Evolutionary conservation across 1,140 invertebrate species (phyloP).

Genomic region (Hermetia illucens): DNA sequence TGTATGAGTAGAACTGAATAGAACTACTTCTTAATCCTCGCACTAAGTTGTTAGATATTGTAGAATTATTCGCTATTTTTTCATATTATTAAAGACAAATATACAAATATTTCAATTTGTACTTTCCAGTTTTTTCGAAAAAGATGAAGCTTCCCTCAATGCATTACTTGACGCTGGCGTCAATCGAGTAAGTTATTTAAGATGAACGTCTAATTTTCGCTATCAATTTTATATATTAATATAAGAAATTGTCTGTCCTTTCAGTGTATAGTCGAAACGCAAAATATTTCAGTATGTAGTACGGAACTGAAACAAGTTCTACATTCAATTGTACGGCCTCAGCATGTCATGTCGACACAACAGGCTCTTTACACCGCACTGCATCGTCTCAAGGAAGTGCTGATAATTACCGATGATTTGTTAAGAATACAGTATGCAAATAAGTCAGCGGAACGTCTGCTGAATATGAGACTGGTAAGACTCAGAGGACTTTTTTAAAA

Average conservation of each 20-base stretch:
- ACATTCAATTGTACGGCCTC: constrained; percentile 45
- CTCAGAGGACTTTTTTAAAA: neutral
- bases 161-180: constrained; percentile 54
- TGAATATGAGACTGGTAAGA: constrained; percentile 29
- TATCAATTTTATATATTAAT: constrained; percentile 1
- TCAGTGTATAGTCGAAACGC: constrained; percentile 57
- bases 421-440: constrained; percentile 55
- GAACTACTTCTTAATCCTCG: too few relatives aligned
- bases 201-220: neutral
- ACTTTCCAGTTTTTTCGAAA: constrained; percentile 52
- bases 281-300: constrained; percentile 48
- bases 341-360: constrained; percentile 32
- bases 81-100: too few relatives aligned
- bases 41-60: too few relatives aligned
- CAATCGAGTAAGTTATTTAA: constrained; percentile 45
- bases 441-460: constrained; percentile 24
- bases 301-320: constrained; percentile 61
- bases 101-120: too few relatives aligned
- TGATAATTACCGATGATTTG: constrained; percentile 74
- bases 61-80: too few relatives aligned
- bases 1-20: too few relatives aligned
- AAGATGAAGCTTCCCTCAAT: constrained; percentile 48
- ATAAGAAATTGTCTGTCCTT: constrained; percentile 8
- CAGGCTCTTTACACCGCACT: constrained; percentile 67
- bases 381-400: constrained; percentile 68